Percentiles rank a stretch among this genome's conserved stretches.
phyloP scores from a whole-genome alignment of 2,797 vertebrate species.

The Dipus sagitta region DNA sequence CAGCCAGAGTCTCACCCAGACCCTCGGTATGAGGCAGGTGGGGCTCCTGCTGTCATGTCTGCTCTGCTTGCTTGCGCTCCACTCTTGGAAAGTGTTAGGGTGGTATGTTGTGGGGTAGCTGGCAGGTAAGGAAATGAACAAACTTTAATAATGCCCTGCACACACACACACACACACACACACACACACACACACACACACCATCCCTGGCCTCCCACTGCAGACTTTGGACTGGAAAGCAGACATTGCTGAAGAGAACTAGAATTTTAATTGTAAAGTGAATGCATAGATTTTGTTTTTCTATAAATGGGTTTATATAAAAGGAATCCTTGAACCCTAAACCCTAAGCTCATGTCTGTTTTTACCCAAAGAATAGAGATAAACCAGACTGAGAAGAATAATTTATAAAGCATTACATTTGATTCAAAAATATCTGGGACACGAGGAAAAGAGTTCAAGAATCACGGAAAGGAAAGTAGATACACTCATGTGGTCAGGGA shows the following conservation, averaged over 20 bases:
- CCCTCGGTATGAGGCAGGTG: neutral
- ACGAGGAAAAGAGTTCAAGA: too few species aligned
- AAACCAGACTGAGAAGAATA: too few species aligned
- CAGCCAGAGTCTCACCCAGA: neutral
- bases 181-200: too few species aligned
- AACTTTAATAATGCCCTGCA: neutral
- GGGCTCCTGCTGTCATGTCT: neutral
- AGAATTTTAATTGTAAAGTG: constrained; percentile 3
- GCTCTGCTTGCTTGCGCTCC: neutral
- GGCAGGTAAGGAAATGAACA: neutral
- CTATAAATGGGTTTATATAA: too few species aligned
- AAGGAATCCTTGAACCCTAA: too few species aligned
- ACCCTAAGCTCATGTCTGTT: neutral
- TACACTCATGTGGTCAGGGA: too few species aligned
- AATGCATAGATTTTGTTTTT: constrained; percentile 4
- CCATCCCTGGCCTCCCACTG: neutral
- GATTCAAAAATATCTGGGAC: too few species aligned
- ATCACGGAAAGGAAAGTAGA: too few species aligned
- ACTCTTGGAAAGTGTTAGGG: neutral
- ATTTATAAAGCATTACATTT: too few species aligned
- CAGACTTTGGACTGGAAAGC: neutral
- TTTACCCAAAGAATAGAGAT: too few species aligned
- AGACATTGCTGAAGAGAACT: neutral
- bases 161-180: too few species aligned
- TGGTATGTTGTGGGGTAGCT: neutral